These are phyloP conservation scores for Ochropacha duplaris DNA, from an alignment of 2,888 invertebrate genomes.

Conservation along the genomic window DNA sequence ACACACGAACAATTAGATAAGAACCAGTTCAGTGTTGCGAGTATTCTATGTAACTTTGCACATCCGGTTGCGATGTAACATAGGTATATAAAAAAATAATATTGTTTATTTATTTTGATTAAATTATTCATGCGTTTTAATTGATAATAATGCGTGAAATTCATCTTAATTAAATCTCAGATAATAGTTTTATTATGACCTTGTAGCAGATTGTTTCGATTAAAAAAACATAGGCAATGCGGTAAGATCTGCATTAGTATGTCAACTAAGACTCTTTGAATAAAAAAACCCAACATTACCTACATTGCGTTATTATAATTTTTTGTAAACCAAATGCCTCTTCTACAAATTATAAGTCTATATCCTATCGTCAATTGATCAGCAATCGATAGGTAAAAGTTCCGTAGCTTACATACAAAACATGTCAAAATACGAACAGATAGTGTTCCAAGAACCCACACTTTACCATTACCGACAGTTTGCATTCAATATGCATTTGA, in stretches of 20 bases:
- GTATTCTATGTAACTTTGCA: slow-evolving; percentile 13
- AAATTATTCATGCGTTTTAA: not conserved
- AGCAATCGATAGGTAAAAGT: not conserved
- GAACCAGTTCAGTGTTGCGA: slow-evolving; percentile 14
- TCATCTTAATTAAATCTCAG: too few species aligned
- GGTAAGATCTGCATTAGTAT: too few species aligned
- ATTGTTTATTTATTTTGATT: not conserved
- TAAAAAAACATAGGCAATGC: too few species aligned
- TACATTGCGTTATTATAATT: not conserved
- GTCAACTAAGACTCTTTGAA: not conserved
- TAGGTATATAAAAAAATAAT: not conserved
- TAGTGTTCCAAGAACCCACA: slow-evolving; percentile 31
- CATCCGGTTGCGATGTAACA: slow-evolving; percentile 17
- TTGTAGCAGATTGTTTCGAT: too few species aligned
- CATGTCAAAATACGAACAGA: slow-evolving; percentile 16
- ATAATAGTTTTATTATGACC: too few species aligned
- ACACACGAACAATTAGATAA: slow-evolving; percentile 42
- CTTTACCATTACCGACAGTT: slow-evolving; percentile 23
- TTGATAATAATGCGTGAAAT: too few species aligned
- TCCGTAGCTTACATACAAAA: not conserved
- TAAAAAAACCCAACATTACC: not conserved
- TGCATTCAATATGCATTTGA: slow-evolving; percentile 30
- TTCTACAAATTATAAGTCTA: not conserved
- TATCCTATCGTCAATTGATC: not conserved
- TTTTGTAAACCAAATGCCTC: not conserved